A percentile compares a stretch with the other conserved stretches of the same genome.
phyloP scores from a whole-genome alignment of 2,797 vertebrate genomes.

The Malacoctenus gilli region DNA sequence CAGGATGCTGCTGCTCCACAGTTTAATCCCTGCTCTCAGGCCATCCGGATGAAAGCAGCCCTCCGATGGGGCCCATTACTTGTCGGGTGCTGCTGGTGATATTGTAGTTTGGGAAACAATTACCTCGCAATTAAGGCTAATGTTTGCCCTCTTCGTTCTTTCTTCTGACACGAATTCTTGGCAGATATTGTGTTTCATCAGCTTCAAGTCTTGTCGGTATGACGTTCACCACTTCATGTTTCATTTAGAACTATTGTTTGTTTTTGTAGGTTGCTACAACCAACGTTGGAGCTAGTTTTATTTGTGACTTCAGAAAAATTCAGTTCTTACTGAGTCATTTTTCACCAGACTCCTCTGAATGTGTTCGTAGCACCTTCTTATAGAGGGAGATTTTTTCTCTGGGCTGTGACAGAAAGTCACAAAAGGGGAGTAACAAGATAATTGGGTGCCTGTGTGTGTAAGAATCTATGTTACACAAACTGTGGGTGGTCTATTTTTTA shows the following conservation, averaged over 20 bases:
- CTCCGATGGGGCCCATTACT: conserved; percentile 59
- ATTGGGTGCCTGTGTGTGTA: conserved; percentile 45
- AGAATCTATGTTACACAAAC: conserved; percentile 50
- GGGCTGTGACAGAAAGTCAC: neutral
- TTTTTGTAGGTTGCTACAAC: neutral
- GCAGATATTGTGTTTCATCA: conserved; percentile 35
- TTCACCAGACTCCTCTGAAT: conserved; percentile 15
- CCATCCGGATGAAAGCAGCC: conserved; percentile 70
- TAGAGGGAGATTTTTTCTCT: conserved; percentile 11
- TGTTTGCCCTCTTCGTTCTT: conserved; percentile 43
- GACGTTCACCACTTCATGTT: conserved; percentile 7
- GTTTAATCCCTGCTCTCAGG: conserved; percentile 73
- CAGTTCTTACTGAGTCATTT: neutral
- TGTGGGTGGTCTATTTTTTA: conserved; percentile 65
- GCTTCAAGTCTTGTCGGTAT: conserved; percentile 17
- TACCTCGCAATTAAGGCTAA: conserved; percentile 57
- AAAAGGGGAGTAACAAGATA: conserved; percentile 55
- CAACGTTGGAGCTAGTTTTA: neutral
- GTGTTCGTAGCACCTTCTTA: conserved; percentile 17
- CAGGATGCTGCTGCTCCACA: conserved; percentile 65
- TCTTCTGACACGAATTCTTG: conserved; percentile 37
- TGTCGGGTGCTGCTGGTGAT: conserved; percentile 52
- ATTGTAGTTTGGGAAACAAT: conserved; percentile 54
- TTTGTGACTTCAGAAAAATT: too few relatives aligned
- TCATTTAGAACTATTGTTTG: neutral